Percentiles rank a stretch among this genome's conserved stretches.
Evolutionary conservation across 2,888 invertebrate genomes (phyloP).

Genomic region (Athalia cordata): DNA sequence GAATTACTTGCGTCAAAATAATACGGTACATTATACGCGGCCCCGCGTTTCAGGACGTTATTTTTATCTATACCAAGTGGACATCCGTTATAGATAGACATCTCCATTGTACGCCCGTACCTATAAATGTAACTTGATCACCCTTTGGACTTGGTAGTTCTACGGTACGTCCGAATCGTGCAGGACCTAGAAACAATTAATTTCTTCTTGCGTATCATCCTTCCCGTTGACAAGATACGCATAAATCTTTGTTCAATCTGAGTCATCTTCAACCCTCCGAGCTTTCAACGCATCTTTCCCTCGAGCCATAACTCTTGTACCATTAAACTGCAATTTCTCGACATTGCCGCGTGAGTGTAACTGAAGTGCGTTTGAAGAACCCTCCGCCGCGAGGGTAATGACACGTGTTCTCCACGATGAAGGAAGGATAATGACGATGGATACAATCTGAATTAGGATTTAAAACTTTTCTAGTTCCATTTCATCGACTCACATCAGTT

Average conservation of each 20-base stretch:
- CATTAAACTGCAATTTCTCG: slow-evolving; percentile 60
- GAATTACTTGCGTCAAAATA: slow-evolving; percentile 17
- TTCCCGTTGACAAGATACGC: slow-evolving; percentile 57
- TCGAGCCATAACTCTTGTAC: slow-evolving; percentile 53
- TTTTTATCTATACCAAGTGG: neutral
- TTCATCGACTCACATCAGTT: neutral
- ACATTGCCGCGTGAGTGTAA: slow-evolving; percentile 40
- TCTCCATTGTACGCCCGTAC: neutral
- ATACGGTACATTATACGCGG: neutral
- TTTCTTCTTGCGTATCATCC: slow-evolving; percentile 25
- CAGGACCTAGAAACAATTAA: slow-evolving; percentile 26
- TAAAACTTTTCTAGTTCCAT: neutral
- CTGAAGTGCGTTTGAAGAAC: slow-evolving; percentile 43
- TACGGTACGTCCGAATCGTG: no score
- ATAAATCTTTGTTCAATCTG: slow-evolving; percentile 59
- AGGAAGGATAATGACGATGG: slow-evolving; percentile 30
- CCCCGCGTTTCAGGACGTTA: neutral
- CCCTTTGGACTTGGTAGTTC: no score
- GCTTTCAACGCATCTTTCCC: slow-evolving; percentile 58
- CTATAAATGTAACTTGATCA: neutral
- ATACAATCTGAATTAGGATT: slow-evolving; percentile 1
- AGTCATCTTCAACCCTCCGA: slow-evolving; percentile 49
- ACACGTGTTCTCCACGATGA: slow-evolving; percentile 40
- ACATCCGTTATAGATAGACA: neutral
- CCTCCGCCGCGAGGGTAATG: slow-evolving; percentile 35